These are phyloP conservation scores for Capitulum mitella DNA, from an alignment of 2,888 invertebrate species.

Conservation along the genomic window DNA sequence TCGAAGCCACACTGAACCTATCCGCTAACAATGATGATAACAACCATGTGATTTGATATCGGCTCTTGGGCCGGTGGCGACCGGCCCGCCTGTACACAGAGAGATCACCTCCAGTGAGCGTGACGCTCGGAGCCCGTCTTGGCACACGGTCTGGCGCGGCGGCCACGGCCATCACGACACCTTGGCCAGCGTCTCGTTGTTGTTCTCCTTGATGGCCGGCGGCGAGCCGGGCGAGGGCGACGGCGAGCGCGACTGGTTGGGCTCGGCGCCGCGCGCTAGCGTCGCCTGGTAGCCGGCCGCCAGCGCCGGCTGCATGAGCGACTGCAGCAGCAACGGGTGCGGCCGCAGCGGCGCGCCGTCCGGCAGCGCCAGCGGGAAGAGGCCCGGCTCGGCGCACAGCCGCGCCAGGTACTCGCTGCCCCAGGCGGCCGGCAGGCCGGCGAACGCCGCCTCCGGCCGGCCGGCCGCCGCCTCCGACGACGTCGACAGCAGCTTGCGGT, in stretches of 20 bases:
- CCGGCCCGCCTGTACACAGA: neutral
- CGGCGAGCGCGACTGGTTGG: neutral
- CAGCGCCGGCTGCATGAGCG: conserved; percentile 20
- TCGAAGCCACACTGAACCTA: conserved; percentile 22
- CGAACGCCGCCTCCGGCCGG: neutral
- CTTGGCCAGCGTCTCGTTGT: conserved; percentile 8
- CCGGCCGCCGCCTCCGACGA: conserved; percentile 43
- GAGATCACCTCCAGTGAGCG: neutral
- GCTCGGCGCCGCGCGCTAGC: conserved; percentile 5
- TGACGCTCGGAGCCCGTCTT: neutral
- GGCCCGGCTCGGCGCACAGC: conserved; percentile 6
- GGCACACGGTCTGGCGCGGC: neutral
- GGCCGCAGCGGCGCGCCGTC: conserved; percentile 8
- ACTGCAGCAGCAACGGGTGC: conserved; percentile 20
- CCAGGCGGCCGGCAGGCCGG: conserved; percentile 1
- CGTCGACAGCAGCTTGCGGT: conserved; percentile 76
- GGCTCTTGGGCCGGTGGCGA: neutral
- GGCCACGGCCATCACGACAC: neutral
- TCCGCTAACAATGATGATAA: conserved; percentile 22
- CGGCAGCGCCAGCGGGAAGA: neutral
- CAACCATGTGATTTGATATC: conserved; percentile 23
- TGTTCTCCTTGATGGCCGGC: conserved; percentile 3
- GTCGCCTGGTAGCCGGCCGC: conserved; percentile 12
- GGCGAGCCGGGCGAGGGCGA: neutral
- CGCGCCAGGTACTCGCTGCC: conserved; percentile 17